Evolutionary conservation across 2,113 vertebrate genomes (phyloP), one percentile per base, ranked within the genome.

Genomic region (Varanus komodoensis): DNA sequence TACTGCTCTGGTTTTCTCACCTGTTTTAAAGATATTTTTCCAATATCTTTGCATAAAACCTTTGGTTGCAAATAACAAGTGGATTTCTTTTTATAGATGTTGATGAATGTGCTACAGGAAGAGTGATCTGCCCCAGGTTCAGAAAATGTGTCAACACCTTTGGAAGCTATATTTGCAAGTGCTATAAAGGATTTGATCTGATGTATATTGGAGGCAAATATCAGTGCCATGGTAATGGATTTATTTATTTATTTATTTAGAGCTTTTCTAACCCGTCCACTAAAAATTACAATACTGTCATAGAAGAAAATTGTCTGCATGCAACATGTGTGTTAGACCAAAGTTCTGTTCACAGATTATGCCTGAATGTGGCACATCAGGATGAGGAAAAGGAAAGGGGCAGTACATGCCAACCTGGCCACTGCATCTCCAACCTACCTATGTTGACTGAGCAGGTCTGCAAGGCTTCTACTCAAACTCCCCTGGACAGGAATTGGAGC

Each of bases 121-220:
- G 97, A 75, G 98, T 97, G 1, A 96, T 98, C 91, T 99, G 99
- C 88, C 99, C 99, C 2, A 95, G 97, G 27, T 98, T 98, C 93
- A 97, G 99, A 91, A 98, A 99, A 93, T 99, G 99, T 1, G 95
- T 99, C 95, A 99, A 99, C 96, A 99, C 99, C 4, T 99, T 99
- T 2, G 99, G 99, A 71, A 99, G 99, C 95, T 99, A 99, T 96
- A 97, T 99, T 95, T 99, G 99, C 98, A 99, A 98, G 90, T 99
- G 99, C 89, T 98, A 98, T 1, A 97, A 98, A 78, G 99, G 99
- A 82, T 99, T 99, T 29, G 98, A 99, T 94, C 97, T 99, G 93
- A 97, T 98, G 94, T 99, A 99, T 97, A 97, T 98, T 6, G 98
- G 98, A 52, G 99, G 99, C 84, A 99, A 98, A 98, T 99, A 99